Evolutionary conservation across 2,113 vertebrate genomes (phyloP), one percentile per base, ranked within the genome.

Genomic region (Glaucidium brasilianum): DNA sequence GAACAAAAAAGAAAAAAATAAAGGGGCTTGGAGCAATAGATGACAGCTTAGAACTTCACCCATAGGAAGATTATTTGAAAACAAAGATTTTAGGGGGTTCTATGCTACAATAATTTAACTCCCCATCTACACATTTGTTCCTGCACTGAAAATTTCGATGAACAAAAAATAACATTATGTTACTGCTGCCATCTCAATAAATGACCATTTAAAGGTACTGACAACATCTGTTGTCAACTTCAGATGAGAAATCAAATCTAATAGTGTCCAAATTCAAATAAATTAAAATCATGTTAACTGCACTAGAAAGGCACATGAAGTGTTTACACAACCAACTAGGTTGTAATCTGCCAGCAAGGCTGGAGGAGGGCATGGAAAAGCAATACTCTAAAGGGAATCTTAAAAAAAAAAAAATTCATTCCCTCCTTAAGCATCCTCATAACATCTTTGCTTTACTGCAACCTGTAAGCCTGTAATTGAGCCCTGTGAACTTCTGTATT

Each of bases 131-230:
- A 12, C 49, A 52, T 43, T 56, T 69, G 58, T 45, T 85, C 29
- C 81, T 49, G 37, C 30, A 68, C 68, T 64, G 62, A 69, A 80
- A 76, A 41, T 47, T 59, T 12, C 35, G 9, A 71, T 47, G 11
- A 75, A 74, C 7, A 93, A 67, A 78, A 89, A 13, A 0, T 0
- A 49, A 53, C 67, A n/a, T n/a, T 52, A 22, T 0, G 0, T 39
- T 59, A 79, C 52, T 68, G 47, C 30, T 72, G 67, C 30, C 60
- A 76, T 68, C 43, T 72, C 62, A 35, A 18, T 20, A 53, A 79
- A 16, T 15, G 21, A 59, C 39, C 72, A 10, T 19, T 90, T 47
- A 43, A 75, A 79, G 39, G 10, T 37, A 68, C 3, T 63, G 17
- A 67, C 15, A 62, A 29, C 23, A 92, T 16, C 30, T 66, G 25